Evolutionary conservation across 2,888 invertebrate genomes (phyloP).

Genomic region (Ormyrus rosae): DNA sequence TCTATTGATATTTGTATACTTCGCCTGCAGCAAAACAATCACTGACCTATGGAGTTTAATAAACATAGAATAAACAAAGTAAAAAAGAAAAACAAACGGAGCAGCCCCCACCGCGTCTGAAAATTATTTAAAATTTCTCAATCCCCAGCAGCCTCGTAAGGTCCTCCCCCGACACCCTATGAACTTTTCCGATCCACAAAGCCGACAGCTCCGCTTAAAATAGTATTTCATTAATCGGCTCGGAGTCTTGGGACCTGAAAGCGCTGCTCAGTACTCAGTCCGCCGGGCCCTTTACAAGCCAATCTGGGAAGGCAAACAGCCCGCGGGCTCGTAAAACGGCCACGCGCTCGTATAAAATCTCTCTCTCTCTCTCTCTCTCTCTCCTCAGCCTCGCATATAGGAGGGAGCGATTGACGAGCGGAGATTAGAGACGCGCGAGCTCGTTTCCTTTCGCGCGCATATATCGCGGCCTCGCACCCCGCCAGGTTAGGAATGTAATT

Average conservation of each 20-base stretch:
- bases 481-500: constrained; percentile 72
- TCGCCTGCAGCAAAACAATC: too few species aligned
- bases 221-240: too few species aligned
- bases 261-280: not conserved
- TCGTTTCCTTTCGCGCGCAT: not conserved
- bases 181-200: too few species aligned
- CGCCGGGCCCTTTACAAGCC: constrained; percentile 27
- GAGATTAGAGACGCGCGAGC: constrained; percentile 9
- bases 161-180: too few species aligned
- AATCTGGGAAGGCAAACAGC: constrained; percentile 29
- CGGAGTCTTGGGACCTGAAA: not conserved
- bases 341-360: constrained; percentile 15
- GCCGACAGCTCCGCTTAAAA: too few species aligned
- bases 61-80: too few species aligned
- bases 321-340: constrained; percentile 14
- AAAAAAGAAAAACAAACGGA: too few species aligned
- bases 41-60: too few species aligned
- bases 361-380: constrained; percentile 13
- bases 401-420: not conserved
- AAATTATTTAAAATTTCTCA: too few species aligned
- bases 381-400: not conserved
- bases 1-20: too few species aligned
- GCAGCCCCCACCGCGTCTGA: too few species aligned
- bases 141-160: too few species aligned
- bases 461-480: constrained; percentile 52